phyloP scores from a whole-genome alignment of 2,888 invertebrate species.

The Dorcus parallelipipedus region DNA sequence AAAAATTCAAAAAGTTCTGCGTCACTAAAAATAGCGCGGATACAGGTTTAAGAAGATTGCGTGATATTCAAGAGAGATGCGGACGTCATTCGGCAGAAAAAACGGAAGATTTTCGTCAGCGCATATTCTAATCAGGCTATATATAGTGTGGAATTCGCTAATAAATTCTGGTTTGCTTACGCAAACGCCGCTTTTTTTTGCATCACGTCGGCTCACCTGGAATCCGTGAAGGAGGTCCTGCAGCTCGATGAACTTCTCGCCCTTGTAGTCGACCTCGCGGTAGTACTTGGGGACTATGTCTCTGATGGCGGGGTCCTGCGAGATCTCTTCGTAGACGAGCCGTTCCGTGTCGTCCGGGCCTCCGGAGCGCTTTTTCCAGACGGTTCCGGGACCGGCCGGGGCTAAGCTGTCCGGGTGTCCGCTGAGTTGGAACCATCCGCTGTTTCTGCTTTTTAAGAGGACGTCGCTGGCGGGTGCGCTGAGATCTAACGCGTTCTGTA shows the following conservation, averaged over 20 bases:
- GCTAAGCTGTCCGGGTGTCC: conserved; percentile 92
- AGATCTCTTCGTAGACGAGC: conserved; percentile 75
- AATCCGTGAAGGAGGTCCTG: conserved; percentile 92
- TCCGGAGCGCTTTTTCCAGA: conserved; percentile 82
- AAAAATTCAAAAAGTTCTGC: too few relatives aligned
- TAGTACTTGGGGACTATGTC: conserved; percentile 81
- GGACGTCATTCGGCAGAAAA: too few relatives aligned
- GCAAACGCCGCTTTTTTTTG: too few relatives aligned
- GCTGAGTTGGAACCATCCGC: conserved; percentile 86
- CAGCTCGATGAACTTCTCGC: conserved; percentile 87
- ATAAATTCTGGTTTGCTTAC: too few relatives aligned
- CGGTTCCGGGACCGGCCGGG: conserved; percentile 88
- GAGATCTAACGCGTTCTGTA: conserved; percentile 86
- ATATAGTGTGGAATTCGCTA: too few relatives aligned
- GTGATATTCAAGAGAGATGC: too few relatives aligned
- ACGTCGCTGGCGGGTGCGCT: conserved; percentile 88
- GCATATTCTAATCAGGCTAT: too few relatives aligned
- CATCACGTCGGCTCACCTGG: conserved; percentile 47
- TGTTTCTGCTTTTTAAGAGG: conserved; percentile 67
- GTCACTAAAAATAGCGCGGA: too few relatives aligned
- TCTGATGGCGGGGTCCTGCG: conserved; percentile 67
- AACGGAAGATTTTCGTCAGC: too few relatives aligned
- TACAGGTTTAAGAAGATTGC: too few relatives aligned
- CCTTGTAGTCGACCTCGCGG: conserved; percentile 74
- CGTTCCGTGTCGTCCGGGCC: conserved; percentile 71